Evolutionary conservation across 64 coral and sea anemone species (phyloP).

Genomic region (Orbicella faveolata): DNA sequence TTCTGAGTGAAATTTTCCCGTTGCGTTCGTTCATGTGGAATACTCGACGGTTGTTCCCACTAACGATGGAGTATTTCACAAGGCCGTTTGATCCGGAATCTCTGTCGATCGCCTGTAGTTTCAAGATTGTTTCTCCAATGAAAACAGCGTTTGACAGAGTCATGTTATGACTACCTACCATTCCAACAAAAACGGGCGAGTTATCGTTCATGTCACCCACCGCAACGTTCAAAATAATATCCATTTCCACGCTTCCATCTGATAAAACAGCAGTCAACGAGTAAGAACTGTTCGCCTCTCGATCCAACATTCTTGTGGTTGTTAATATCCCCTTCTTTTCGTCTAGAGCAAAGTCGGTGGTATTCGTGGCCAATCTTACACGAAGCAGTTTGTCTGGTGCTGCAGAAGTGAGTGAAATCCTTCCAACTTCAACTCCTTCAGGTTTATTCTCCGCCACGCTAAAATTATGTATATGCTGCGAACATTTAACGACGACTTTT

Average conservation of each 20-base stretch:
- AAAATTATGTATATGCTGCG: slow-evolving; percentile 54
- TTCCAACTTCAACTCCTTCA: slow-evolving; percentile 60
- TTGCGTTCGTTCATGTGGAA: slow-evolving; percentile 59
- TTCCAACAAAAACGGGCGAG: slow-evolving; percentile 75
- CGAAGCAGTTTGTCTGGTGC: slow-evolving; percentile 48
- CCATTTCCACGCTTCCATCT: slow-evolving; percentile 39
- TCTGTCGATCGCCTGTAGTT: slow-evolving; percentile 56
- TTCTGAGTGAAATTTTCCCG: slow-evolving; percentile 59
- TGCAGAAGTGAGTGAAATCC: slow-evolving; percentile 27
- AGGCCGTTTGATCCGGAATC: slow-evolving; percentile 69
- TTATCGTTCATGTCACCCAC: slow-evolving; percentile 83
- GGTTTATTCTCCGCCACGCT: slow-evolving; percentile 51
- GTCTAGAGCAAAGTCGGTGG: slow-evolving; percentile 47
- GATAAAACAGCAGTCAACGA: slow-evolving; percentile 54
- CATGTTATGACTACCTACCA: slow-evolving; percentile 46
- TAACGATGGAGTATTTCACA: slow-evolving; percentile 60
- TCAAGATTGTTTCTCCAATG: slow-evolving; percentile 63
- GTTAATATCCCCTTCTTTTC: slow-evolving; percentile 52
- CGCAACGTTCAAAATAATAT: slow-evolving; percentile 26
- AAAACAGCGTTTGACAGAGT: slow-evolving; percentile 57
- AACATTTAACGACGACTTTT: slow-evolving; percentile 52
- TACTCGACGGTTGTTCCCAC: slow-evolving; percentile 60
- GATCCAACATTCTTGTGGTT: slow-evolving; percentile 61
- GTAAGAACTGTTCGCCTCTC: slow-evolving; percentile 47
- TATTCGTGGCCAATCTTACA: slow-evolving; percentile 7